Evolutionary conservation across 2,113 vertebrate genomes (phyloP), one percentile per base, ranked within the genome.

Genomic region (Pandion haliaetus): DNA sequence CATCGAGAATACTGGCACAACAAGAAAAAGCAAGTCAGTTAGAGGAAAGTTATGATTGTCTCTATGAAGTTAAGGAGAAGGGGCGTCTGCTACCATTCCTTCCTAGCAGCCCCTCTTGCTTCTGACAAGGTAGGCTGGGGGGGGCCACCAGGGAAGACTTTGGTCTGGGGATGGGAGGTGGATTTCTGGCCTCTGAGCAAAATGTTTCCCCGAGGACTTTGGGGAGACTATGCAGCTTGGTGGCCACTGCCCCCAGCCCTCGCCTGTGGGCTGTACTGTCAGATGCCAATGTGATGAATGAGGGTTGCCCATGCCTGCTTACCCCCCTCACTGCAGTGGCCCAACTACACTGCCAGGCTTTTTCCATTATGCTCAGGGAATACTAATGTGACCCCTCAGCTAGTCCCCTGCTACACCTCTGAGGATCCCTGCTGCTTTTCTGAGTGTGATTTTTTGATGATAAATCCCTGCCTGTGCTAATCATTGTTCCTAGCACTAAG

Each of bases 191-290:
- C 29, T 70, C 21, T 12, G 23, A 86, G 82, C 6, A 38, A 54
- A 74, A 66, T 9, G 8, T 18, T 29, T 71, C 18, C 20, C 14
- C 1, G 2, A 36, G 16, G 10, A 24, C 38, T 44, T 9, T 5
- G 66, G 32, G 44, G 29, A 45, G 10, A 18, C 14, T 5, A 1
- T 44, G 34, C 36, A 17, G 20, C 32, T 49, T 20, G 55, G 40
- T 47, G 45, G n/a, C 40, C 12, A 4, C 32, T 36, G 59, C 16
- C 38, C 42, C 12, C 23, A 29, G 24, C 42, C 36, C 25, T 81
- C 47, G 29, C 5, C 59, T 9, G 1, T 7, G 55, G 40, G 34
- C 12, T 1, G 0, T 0, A 1, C 42, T 32, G 52, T n/a, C 0
- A 1, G 59, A 14, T 11, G 3, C 17, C 3, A 1, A 9, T 4